A percentile compares a stretch with the other conserved stretches of the same genome.
These are phyloP conservation scores for Pseudomugil tenellus DNA, from an alignment of 2,797 vertebrate genomes.

Conservation along the genomic window DNA sequence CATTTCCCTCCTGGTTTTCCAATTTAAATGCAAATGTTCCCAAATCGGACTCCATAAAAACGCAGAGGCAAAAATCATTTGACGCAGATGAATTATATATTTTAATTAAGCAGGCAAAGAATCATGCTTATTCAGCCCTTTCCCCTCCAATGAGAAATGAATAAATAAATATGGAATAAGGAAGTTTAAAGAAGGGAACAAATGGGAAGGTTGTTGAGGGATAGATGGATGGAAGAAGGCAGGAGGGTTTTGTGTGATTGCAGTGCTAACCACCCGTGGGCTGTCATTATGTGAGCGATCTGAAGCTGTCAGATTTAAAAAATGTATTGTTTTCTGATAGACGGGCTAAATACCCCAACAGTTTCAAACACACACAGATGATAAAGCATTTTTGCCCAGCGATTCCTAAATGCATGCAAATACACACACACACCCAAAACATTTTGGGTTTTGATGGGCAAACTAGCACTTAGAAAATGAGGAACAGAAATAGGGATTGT, in stretches of 20 bases:
- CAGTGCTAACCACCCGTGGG: slow-evolving; percentile 63
- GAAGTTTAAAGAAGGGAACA: slow-evolving; percentile 35
- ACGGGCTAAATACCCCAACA: slow-evolving; percentile 69
- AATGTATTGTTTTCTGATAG: slow-evolving; percentile 77
- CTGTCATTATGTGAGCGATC: slow-evolving; percentile 76
- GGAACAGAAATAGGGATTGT: slow-evolving; percentile 72
- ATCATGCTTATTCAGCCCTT: slow-evolving; percentile 77
- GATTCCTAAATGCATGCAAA: slow-evolving; percentile 21
- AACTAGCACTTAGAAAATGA: slow-evolving; percentile 71
- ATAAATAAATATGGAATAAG: slow-evolving; percentile 79
- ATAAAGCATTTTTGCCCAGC: slow-evolving; percentile 7
- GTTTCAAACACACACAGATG: slow-evolving; percentile 13
- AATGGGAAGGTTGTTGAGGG: slow-evolving; percentile 51
- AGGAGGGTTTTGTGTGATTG: slow-evolving; percentile 63
- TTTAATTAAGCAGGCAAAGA: slow-evolving; percentile 83
- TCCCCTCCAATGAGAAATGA: slow-evolving; percentile 76
- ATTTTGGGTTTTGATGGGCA: slow-evolving; percentile 63
- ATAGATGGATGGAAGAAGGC: slow-evolving; percentile 48
- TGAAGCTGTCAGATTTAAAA: slow-evolving; percentile 80
- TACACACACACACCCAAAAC: slow-evolving; percentile 9
- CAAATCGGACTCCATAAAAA: slow-evolving; percentile 80
- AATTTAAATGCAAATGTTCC: slow-evolving; percentile 88
- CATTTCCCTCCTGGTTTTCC: slow-evolving; percentile 80
- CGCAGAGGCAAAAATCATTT: slow-evolving; percentile 77
- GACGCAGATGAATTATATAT: slow-evolving; percentile 84